phyloP scores from a whole-genome alignment of 2,797 vertebrate genomes.

The Chelon auratus region DNA sequence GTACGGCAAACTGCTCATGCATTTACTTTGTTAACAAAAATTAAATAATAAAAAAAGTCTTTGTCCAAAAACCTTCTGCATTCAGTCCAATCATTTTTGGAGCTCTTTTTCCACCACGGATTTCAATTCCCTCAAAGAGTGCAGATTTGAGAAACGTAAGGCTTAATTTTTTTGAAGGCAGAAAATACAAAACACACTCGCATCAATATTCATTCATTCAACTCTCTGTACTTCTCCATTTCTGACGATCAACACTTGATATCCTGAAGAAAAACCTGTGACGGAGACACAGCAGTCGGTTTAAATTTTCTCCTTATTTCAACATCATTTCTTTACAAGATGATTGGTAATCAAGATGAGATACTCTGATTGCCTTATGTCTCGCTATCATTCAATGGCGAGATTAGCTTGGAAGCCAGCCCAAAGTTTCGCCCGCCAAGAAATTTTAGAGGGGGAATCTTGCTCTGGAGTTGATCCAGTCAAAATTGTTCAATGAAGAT shows the following conservation, averaged over 20 bases:
- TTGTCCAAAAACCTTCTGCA: not conserved
- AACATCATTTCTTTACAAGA: not conserved
- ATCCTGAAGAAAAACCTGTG: not conserved
- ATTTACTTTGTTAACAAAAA: not conserved
- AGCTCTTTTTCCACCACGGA: not conserved
- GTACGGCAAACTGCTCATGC: not conserved
- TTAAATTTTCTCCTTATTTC: not conserved
- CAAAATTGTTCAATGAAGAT: too few species aligned
- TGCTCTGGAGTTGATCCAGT: too few species aligned
- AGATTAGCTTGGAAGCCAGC: too few species aligned
- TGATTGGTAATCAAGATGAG: not conserved
- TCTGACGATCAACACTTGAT: constrained; percentile 14
- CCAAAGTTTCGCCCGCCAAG: too few species aligned
- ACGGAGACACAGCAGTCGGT: constrained; percentile 14
- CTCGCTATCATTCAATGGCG: too few species aligned
- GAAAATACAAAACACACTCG: not conserved
- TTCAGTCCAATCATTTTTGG: not conserved
- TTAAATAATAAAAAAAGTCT: not conserved
- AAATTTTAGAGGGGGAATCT: too few species aligned
- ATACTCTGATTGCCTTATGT: not conserved
- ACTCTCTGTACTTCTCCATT: constrained; percentile 1
- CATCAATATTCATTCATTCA: constrained; percentile 18
- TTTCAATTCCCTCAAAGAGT: not conserved
- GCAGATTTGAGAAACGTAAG: not conserved
- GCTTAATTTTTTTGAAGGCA: not conserved